Base-by-base conservation (phyloP, 2,113 vertebrate genomes). In the Suncus etruscus region DNA sequence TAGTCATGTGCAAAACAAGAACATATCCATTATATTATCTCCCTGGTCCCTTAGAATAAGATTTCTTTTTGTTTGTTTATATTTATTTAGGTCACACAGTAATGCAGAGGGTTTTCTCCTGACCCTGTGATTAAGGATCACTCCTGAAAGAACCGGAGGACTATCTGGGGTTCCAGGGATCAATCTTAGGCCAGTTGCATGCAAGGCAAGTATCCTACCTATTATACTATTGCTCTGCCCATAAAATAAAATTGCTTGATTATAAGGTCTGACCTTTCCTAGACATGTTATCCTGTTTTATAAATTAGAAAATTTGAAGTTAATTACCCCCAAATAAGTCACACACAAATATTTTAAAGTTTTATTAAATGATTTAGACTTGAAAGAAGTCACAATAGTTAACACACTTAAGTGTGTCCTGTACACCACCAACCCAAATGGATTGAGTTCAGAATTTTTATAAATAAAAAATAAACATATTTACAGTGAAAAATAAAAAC, bases 291-390 rank as follows among this genome's bases (percentile, higher is more conserved):
- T 45, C 12, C 16, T 65, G 32, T 68, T 76, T 75, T 63, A n/a
- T 48, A 89, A 75, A 72, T 89, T 3, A 58, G 20, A 89, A 89
- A 69, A 81, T 29, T 76, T 1, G 22, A 22, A 48, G 65, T 50
- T 51, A 58, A 91, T 45, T 86, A 66, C 65, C 25, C 72, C 84
- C 2, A 86, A 92, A 66, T 70, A 83, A 94, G 31, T 54, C 83
- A 77, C 27, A 66, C 65, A 66, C 20, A 97, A 96, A 97, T 97
- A 97, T 97, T 96, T 97, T 97, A 98, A 98, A 93, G 89, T 98
- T 99, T 99, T 99, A 99, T 99, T 99, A 98, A 99, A 99, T 98
- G 97, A 97, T 98, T 98, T 98, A 98, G 99, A 99, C 99, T 99
- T 99, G 98, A 99, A 99, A 99, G 98, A 99, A 99, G 99, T 99